These are phyloP conservation scores for Heteropelma amictum DNA, from an alignment of 2,888 invertebrate species.

Conservation along the genomic window DNA sequence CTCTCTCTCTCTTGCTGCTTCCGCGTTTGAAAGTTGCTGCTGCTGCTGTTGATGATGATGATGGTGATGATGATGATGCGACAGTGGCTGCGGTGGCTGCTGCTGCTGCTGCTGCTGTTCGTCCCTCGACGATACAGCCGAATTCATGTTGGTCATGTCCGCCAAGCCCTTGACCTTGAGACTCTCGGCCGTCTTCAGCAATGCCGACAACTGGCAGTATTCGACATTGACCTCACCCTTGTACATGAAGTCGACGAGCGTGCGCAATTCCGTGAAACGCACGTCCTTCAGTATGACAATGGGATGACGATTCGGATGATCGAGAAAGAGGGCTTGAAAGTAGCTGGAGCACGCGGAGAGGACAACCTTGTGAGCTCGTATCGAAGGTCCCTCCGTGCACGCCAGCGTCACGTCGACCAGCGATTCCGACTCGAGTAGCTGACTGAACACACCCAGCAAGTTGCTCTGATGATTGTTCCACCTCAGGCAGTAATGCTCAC, in stretches of 20 bases:
- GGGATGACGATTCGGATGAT: slow-evolving; percentile 94
- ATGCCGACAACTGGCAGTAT: slow-evolving; percentile 93
- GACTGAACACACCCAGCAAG: slow-evolving; percentile 97
- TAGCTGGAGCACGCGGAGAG: slow-evolving; percentile 97
- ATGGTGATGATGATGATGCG: slow-evolving; percentile 64
- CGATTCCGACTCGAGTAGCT: slow-evolving; percentile 96
- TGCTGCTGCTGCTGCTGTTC: slow-evolving; percentile 76
- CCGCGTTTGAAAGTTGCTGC: slow-evolving; percentile 61
- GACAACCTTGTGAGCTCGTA: slow-evolving; percentile 97
- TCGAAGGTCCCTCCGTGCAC: slow-evolving; percentile 96
- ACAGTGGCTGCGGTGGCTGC: slow-evolving; percentile 76
- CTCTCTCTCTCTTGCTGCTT: slow-evolving; percentile 62
- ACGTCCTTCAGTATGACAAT: slow-evolving; percentile 97
- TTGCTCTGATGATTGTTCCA: slow-evolving; percentile 99
- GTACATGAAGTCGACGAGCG: slow-evolving; percentile 97
- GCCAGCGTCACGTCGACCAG: slow-evolving; percentile 97
- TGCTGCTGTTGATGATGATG: slow-evolving; percentile 55
- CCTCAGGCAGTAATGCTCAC: slow-evolving; percentile 99
- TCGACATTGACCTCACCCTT: slow-evolving; percentile 97
- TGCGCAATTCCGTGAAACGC: slow-evolving; percentile 92
- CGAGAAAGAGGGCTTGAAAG: slow-evolving; percentile 95
- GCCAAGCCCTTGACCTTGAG: slow-evolving; percentile 95
- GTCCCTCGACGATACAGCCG: slow-evolving; percentile 75
- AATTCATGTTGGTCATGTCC: slow-evolving; percentile 92
- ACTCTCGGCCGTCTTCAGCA: slow-evolving; percentile 95